Evolutionary conservation across 2,888 invertebrate species (phyloP).

Genomic region (Drosophila anceps): DNA sequence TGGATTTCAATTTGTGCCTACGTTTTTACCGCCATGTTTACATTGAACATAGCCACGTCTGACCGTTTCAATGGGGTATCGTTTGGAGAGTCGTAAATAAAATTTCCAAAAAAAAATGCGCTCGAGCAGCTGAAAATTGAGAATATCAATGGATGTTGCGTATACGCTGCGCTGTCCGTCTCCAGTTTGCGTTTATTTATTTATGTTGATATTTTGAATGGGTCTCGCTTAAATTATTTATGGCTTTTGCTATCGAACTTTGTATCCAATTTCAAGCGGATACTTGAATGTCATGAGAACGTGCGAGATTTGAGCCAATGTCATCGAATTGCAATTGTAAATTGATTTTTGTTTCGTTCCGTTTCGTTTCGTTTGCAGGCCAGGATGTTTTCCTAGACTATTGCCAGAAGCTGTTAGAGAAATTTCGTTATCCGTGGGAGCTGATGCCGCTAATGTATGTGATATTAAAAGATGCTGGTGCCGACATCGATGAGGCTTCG

Average conservation of each 20-base stretch:
- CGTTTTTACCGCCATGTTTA: slow-evolving; percentile 68
- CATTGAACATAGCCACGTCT: slow-evolving; percentile 42
- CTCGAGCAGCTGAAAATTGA: slow-evolving; percentile 26
- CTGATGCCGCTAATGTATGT: slow-evolving; percentile 93
- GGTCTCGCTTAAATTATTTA: slow-evolving; percentile 38
- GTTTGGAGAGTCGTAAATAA: slow-evolving; percentile 1
- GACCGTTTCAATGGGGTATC: slow-evolving; percentile 14
- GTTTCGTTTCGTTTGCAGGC: slow-evolving; percentile 83
- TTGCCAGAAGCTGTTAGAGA: slow-evolving; percentile 90
- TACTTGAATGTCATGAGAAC: slow-evolving; percentile 11
- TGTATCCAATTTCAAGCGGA: slow-evolving; percentile 43
- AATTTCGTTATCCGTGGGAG: slow-evolving; percentile 92
- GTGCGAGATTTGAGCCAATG: slow-evolving; percentile 1
- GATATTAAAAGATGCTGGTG: slow-evolving; percentile 91
- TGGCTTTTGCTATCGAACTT: slow-evolving; percentile 13
- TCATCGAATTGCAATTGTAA: slow-evolving; percentile 29
- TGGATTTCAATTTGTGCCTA: slow-evolving; percentile 65
- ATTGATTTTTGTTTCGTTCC: slow-evolving; percentile 6
- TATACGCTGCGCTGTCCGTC: slow-evolving; percentile 28
- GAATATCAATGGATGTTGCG: slow-evolving; percentile 34
- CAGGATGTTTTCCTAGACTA: slow-evolving; percentile 89
- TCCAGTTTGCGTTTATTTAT: slow-evolving; percentile 33
- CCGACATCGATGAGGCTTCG: slow-evolving; percentile 91
- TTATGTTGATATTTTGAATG: slow-evolving; percentile 21
- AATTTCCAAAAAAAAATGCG: slow-evolving; percentile 22